Evolutionary conservation across 2,888 invertebrate species (phyloP).

Genomic region (Nomada lathburiana): DNA sequence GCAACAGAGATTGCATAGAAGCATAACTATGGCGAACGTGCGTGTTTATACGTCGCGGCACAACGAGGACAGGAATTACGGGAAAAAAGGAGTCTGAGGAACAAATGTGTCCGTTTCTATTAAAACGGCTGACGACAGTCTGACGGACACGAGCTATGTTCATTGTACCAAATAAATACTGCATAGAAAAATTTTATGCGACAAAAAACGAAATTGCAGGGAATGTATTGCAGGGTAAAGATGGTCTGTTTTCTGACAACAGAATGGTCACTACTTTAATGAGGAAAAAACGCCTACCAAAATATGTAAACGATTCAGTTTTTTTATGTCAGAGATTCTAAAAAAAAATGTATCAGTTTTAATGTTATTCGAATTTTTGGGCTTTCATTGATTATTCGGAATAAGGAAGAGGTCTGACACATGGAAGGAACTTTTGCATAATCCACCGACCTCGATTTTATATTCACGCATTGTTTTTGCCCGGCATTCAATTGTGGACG

Average conservation of each 20-base stretch:
- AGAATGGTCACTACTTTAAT: too few species aligned
- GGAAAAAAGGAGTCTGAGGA: slow-evolving; percentile 60
- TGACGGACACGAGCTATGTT: too few species aligned
- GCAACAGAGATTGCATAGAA: slow-evolving; percentile 80
- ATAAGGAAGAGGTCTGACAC: slow-evolving; percentile 4
- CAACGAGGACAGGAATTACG: slow-evolving; percentile 73
- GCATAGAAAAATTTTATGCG: slow-evolving; percentile 10
- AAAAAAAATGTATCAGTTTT: too few species aligned
- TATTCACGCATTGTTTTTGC: slow-evolving; percentile 23
- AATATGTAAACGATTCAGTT: too few species aligned
- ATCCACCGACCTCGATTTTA: slow-evolving; percentile 46
- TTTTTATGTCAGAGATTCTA: neutral
- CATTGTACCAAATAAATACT: neutral
- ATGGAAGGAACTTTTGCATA: slow-evolving; percentile 38
- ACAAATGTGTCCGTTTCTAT: slow-evolving; percentile 39
- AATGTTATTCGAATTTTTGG: too few species aligned
- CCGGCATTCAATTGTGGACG: neutral
- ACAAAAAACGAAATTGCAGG: neutral
- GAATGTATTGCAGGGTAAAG: too few species aligned
- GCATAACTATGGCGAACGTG: slow-evolving; percentile 74
- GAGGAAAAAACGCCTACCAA: too few species aligned
- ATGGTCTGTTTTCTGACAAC: too few species aligned
- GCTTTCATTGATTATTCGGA: neutral
- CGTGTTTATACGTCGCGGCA: slow-evolving; percentile 72
- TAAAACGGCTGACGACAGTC: slow-evolving; percentile 17